Evolutionary conservation across 2,797 vertebrate genomes (phyloP), one percentile per base, ranked within the genome.

Genomic region (Antrozous pallidus): DNA sequence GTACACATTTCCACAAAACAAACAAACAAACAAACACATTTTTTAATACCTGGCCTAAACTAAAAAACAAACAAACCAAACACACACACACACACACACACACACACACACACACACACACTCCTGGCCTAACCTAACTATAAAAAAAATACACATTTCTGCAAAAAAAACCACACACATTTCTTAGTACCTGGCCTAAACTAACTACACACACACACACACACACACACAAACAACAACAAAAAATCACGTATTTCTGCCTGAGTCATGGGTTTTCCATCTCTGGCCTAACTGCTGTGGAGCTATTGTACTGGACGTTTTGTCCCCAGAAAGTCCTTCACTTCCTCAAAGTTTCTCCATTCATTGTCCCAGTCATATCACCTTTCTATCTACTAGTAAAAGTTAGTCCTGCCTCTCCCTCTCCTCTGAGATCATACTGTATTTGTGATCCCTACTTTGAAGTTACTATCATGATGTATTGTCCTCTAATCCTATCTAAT

Each of bases 241-340:
- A 40, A 40, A 26, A 42, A 12, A 0, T 1, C 10, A 22, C 4
- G 16, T 3, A 5, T 56, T 75, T 45, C 88, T n/a, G 36, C 28
- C 28, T 54, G 6, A 54, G 67, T 74, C 13, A 8, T 26, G 45
- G 51, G 47, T n/a, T 58, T 78, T 71, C 82, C 17, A 9, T 42
- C 28, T 63, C 58, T 20, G 22, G 18, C 22, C 6, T 13, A 20
- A 8, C 18, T 31, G 47, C 49, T 26, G n/a, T 61, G 2, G n/a
- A 56, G 74, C 40, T 69, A 3, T 3, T 17, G 5, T 4, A 0
- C 33, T 31, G 12, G 0, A 1, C 0, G 14, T 22, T 49, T 31
- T 13, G 49, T 56, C 33, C 73, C 26, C 28, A 10, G 9, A 13
- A 12, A 16, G 0, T 18, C 58, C 47, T 75, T 79, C 11, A 9